Percentiles rank a stretch among this genome's conserved stretches.
phyloP scores from a whole-genome alignment of 2,888 invertebrate species.

The Agrotis exclamationis region DNA sequence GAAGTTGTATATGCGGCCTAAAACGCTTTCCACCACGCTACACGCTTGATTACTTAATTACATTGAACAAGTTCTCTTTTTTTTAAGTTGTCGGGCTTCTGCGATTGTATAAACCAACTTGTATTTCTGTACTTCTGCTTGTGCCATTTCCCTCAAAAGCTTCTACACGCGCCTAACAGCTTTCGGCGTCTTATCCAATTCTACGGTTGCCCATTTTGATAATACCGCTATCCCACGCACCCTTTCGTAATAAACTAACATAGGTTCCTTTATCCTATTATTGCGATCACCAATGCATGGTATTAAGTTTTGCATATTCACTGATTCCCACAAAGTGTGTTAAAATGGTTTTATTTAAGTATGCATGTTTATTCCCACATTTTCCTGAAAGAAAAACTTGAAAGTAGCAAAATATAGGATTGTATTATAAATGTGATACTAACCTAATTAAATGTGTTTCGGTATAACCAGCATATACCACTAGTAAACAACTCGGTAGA shows the following conservation, averaged over 20 bases:
- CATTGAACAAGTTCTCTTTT: background rate
- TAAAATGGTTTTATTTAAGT: background rate
- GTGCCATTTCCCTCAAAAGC: background rate
- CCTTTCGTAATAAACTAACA: background rate
- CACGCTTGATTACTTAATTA: background rate
- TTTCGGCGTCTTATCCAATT: background rate
- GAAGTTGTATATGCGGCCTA: background rate
- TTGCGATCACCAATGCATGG: background rate
- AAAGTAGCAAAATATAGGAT: background rate
- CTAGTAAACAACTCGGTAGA: slow-evolving; percentile 11
- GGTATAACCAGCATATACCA: slow-evolving; percentile 12
- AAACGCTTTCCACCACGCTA: background rate
- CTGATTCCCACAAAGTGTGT: background rate
- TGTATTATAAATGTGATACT: background rate
- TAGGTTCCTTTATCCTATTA: background rate
- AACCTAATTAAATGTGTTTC: slow-evolving; percentile 24
- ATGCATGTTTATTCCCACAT: background rate
- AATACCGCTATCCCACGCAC: background rate
- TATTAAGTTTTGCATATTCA: background rate
- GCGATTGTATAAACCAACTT: background rate
- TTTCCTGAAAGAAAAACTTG: background rate
- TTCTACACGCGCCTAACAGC: slow-evolving; percentile 10
- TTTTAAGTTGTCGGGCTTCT: background rate
- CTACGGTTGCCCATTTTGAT: background rate
- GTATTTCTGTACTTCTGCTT: background rate